Conservation (phyloP, 2,113 vertebrate species). For the Mesembrinibis cayennensis region DNA sequence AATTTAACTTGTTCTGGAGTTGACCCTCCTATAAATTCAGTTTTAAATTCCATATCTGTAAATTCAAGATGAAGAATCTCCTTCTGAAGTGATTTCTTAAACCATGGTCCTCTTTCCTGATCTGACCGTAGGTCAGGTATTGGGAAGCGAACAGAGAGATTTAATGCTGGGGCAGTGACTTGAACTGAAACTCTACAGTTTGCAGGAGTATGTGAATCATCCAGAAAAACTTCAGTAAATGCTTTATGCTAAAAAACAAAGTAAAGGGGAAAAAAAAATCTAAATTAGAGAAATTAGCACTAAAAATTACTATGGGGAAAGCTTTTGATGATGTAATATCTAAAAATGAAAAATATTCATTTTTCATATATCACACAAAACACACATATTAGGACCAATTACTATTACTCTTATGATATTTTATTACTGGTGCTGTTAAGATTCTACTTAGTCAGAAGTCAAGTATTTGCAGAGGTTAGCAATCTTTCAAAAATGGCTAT, state of each 20-base stretch:
- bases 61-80: constrained; percentile 89
- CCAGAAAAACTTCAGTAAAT: constrained; percentile 96
- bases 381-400: not conserved
- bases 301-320: not conserved
- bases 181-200: constrained; percentile 86
- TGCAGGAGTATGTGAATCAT: constrained; percentile 87
- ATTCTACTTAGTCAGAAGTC: not conserved
- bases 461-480: not conserved
- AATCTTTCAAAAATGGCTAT: not conserved
- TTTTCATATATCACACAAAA: not conserved
- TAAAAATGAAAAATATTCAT: not conserved
- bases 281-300: not conserved
- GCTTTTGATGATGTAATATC: not conserved
- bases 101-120: constrained; percentile 97
- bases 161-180: constrained; percentile 82
- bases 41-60: constrained; percentile 89
- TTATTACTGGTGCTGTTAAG: not conserved
- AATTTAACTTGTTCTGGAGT: constrained; percentile 90
- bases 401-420: not conserved
- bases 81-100: constrained; percentile 96
- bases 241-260: constrained; percentile 87
- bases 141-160: constrained; percentile 90
- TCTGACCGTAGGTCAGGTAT: constrained; percentile 97
- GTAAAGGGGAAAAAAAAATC: not conserved
- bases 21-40: constrained; percentile 86